Conservation (phyloP, 2,113 vertebrate genomes). For the Malurus alboscapulatus region DNA sequence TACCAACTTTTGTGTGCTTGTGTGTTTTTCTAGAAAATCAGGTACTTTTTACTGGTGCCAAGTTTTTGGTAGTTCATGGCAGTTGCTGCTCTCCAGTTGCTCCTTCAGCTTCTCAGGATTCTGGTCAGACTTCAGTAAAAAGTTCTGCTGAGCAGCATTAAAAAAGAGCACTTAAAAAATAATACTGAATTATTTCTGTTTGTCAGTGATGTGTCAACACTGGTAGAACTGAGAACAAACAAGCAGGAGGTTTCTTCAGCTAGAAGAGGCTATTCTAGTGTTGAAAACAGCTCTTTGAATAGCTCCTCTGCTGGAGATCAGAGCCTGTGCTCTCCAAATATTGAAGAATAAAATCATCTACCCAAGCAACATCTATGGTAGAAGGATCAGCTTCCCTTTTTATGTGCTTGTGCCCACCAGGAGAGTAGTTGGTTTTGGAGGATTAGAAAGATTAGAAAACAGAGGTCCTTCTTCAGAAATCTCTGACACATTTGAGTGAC, state of each 20-base stretch:
- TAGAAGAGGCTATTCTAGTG: background rate
- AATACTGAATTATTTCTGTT: background rate
- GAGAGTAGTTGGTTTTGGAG: background rate
- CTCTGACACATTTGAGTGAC: rapidly evolving
- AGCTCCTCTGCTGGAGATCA: background rate
- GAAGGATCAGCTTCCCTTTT: background rate
- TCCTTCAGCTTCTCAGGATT: background rate
- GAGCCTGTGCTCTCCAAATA: background rate
- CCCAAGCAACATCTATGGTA: background rate
- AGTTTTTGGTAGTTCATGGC: background rate
- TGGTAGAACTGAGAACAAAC: background rate
- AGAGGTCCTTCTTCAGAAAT: background rate
- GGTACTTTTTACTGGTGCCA: background rate
- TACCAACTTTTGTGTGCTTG: background rate
- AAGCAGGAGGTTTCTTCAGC: background rate
- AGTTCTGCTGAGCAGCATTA: background rate
- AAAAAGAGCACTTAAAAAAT: background rate
- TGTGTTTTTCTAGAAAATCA: background rate
- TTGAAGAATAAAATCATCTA: background rate
- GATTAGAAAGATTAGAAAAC: background rate
- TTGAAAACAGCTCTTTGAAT: background rate
- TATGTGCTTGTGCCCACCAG: background rate
- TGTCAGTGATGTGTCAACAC: background rate
- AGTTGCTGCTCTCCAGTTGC: background rate
- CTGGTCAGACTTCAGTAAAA: background rate